phyloP scores from a whole-genome alignment of 2,888 invertebrate genomes.

The Pachydiplax longipennis region DNA sequence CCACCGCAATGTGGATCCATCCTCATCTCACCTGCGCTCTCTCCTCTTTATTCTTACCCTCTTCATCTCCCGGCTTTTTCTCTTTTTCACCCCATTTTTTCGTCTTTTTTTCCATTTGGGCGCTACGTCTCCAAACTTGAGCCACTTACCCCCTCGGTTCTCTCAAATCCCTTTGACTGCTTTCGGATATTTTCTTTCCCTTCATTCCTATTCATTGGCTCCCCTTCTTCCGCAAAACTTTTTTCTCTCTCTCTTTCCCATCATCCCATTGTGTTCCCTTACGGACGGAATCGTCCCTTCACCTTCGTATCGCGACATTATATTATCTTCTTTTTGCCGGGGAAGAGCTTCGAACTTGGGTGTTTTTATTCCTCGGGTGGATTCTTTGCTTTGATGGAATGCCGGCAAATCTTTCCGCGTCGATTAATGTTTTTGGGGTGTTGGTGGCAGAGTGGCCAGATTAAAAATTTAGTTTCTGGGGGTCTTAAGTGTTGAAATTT shows the following conservation, averaged over 20 bases:
- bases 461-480: too few relatives aligned
- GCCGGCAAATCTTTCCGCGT: too few relatives aligned
- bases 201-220: conserved; percentile 38
- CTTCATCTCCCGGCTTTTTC: not conserved
- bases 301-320: not conserved
- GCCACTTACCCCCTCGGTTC: not conserved
- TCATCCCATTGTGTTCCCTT: not conserved
- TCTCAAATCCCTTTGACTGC: not conserved
- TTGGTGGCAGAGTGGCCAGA: too few relatives aligned
- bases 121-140: not conserved
- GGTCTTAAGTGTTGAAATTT: too few relatives aligned
- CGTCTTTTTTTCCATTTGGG: not conserved
- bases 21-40: not conserved
- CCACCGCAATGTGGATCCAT: not conserved
- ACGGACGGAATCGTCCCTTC: not conserved
- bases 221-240: not conserved
- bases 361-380: not conserved
- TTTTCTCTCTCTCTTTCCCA: not conserved
- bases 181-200: not conserved
- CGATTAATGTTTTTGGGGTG: too few relatives aligned
- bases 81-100: not conserved
- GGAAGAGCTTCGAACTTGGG: not conserved
- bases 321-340: not conserved
- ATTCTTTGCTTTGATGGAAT: too few relatives aligned
- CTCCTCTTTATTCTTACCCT: not conserved